phyloP scores from a whole-genome alignment of 1,140 invertebrate species.

The Nixonia krombeini region DNA sequence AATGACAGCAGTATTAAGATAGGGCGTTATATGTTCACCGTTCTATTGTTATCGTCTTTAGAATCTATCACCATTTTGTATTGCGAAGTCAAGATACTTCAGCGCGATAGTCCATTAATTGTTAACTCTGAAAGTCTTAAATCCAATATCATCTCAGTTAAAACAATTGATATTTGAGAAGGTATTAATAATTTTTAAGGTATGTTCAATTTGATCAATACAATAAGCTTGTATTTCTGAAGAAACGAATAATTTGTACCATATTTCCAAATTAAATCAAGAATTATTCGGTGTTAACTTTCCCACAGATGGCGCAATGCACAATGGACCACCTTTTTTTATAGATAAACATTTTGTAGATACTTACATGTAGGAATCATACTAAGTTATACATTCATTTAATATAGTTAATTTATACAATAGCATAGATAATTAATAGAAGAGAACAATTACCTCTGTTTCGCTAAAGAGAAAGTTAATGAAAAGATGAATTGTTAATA shows the following conservation, averaged over 20 bases:
- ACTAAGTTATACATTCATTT: slow-evolving; percentile 55
- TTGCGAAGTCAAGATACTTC: slow-evolving; percentile 38
- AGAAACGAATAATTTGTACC: too few species aligned
- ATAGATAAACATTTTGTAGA: slow-evolving; percentile 62
- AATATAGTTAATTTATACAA: slow-evolving; percentile 27
- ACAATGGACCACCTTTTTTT: slow-evolving; percentile 54
- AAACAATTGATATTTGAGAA: too few species aligned
- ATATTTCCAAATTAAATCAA: too few species aligned
- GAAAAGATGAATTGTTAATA: slow-evolving; percentile 20
- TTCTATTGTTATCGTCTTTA: slow-evolving; percentile 53
- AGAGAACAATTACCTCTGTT: not conserved
- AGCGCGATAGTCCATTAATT: too few species aligned
- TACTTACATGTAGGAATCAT: slow-evolving; percentile 57
- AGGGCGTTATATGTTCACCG: slow-evolving; percentile 58
- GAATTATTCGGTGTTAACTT: slow-evolving; percentile 9
- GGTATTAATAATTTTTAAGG: too few species aligned
- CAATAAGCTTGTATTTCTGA: too few species aligned
- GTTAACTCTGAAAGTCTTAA: slow-evolving; percentile 4
- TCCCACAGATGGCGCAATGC: slow-evolving; percentile 48
- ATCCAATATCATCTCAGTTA: too few species aligned
- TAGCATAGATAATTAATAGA: slow-evolving; percentile 23
- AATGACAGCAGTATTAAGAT: slow-evolving; percentile 68
- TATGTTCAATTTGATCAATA: too few species aligned
- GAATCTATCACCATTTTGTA: slow-evolving; percentile 63
- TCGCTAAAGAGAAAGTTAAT: too few species aligned